Conservation (phyloP, 2,797 vertebrate species). For the Mus spretus region DNA sequence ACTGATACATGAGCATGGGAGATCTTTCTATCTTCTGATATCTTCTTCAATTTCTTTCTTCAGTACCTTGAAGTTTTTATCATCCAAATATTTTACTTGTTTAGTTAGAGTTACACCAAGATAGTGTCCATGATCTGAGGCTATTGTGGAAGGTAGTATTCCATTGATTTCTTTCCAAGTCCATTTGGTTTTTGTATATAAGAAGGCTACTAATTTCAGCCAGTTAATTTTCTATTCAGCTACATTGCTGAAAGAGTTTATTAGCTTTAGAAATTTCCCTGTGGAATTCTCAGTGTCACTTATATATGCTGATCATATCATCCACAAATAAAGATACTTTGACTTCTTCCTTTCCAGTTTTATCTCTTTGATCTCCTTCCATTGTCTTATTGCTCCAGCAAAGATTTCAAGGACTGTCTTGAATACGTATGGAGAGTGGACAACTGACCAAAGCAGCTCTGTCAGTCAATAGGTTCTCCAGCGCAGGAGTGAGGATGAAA, state of each 20-base stretch:
- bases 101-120: not conserved
- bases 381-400: not conserved
- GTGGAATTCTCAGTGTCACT: not conserved
- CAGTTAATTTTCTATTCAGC: not conserved
- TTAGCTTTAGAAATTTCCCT: not conserved
- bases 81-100: not conserved
- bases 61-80: not conserved
- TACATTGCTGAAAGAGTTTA: not conserved
- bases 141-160: not conserved
- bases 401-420: not conserved
- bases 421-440: not conserved
- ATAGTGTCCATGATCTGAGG: not conserved
- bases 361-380: not conserved
- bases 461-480: no score
- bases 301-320: not conserved
- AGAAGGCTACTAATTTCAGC: not conserved
- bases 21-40: not conserved
- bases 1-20: not conserved
- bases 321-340: not conserved
- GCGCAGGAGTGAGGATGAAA: no score
- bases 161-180: not conserved
- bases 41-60: not conserved
- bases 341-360: not conserved
- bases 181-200: not conserved
- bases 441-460: no score